These are phyloP conservation scores for Charaxes varanes DNA, from an alignment of 1,140 invertebrate species.

Conservation along the genomic window DNA sequence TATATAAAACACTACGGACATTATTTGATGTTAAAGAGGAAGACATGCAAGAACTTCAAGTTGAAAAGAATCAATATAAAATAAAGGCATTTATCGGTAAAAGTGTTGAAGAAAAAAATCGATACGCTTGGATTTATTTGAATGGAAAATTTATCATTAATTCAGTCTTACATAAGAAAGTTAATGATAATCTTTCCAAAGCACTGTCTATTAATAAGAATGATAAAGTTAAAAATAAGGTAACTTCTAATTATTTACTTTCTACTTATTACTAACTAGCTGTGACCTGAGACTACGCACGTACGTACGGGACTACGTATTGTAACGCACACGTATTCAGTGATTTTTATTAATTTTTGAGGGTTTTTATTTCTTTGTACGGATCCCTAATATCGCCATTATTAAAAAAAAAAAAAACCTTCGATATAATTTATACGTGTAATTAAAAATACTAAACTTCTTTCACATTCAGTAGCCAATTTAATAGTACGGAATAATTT, in stretches of 20 bases:
- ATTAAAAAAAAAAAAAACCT: too few species aligned
- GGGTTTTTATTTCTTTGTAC: too few species aligned
- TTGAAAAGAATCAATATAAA: slow-evolving; percentile 69
- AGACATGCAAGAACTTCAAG: slow-evolving; percentile 66
- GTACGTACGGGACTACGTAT: too few species aligned
- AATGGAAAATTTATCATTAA: slow-evolving; percentile 76
- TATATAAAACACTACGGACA: slow-evolving; percentile 69
- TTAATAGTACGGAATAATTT: too few species aligned
- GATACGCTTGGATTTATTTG: slow-evolving; percentile 77
- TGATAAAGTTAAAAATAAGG: slow-evolving; percentile 32
- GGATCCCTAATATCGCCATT: too few species aligned
- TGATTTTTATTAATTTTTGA: too few species aligned
- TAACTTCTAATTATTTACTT: slow-evolving; percentile 17
- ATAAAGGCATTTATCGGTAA: slow-evolving; percentile 75
- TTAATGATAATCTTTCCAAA: slow-evolving; percentile 64
- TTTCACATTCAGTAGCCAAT: too few species aligned
- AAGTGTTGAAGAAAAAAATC: slow-evolving; percentile 55
- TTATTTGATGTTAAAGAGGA: slow-evolving; percentile 66
- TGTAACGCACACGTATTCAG: too few species aligned
- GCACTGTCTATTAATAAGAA: background rate
- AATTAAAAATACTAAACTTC: too few species aligned
- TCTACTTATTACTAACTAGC: too few species aligned
- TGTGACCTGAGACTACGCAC: too few species aligned
- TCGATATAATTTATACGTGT: too few species aligned
- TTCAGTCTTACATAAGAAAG: slow-evolving; percentile 71